Percentiles rank a stretch among this genome's conserved stretches.
Conservation (phyloP, 2,888 invertebrate species). For the Dryadula phaetusa region DNA sequence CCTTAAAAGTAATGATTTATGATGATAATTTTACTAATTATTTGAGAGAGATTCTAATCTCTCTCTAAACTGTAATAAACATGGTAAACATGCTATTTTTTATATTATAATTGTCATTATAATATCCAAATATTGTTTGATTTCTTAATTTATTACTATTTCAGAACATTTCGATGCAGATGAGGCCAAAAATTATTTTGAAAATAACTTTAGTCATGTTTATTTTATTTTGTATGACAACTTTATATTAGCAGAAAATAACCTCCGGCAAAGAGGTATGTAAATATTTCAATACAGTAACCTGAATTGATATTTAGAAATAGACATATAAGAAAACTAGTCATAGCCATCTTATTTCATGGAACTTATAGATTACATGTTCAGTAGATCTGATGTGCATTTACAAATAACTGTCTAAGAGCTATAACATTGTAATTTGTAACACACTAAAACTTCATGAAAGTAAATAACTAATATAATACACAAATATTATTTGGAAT, state of each 20-base stretch:
- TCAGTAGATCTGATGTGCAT: not conserved
- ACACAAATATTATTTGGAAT: not conserved
- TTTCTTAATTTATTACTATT: slow-evolving; percentile 55
- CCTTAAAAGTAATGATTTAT: slow-evolving; percentile 48
- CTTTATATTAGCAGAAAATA: slow-evolving; percentile 95
- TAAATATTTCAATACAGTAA: slow-evolving; percentile 34
- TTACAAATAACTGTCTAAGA: not conserved
- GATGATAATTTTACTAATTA: slow-evolving; percentile 43
- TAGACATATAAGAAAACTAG: not conserved
- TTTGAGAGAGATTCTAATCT: no score
- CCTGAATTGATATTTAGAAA: not conserved
- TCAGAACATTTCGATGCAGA: slow-evolving; percentile 94
- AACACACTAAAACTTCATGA: not conserved
- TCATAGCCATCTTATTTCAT: not conserved
- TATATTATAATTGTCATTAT: not conserved
- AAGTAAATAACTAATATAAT: not conserved
- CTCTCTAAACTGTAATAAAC: not conserved
- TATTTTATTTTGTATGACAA: slow-evolving; percentile 98
- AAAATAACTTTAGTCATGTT: slow-evolving; percentile 97
- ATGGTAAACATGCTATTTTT: not conserved
- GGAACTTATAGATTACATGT: not conserved
- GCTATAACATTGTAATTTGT: not conserved
- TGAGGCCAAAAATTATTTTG: slow-evolving; percentile 96
- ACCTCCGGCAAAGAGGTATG: slow-evolving; percentile 95
- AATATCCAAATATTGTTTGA: not conserved